phyloP scores from a whole-genome alignment of 1,140 invertebrate species.

The Brachionus koreanus region DNA sequence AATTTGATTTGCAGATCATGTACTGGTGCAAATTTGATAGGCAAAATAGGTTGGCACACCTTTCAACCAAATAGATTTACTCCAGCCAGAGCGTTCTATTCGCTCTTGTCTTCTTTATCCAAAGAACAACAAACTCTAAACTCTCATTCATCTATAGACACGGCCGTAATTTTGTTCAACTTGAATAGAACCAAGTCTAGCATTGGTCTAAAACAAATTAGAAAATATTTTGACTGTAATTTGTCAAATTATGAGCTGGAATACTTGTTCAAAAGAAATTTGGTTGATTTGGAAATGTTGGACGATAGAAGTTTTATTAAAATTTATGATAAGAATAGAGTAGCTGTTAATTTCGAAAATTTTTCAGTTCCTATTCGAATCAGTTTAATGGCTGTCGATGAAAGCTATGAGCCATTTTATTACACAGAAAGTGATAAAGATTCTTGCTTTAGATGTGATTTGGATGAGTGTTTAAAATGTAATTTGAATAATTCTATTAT shows the following conservation, averaged over 20 bases:
- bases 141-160: conserved; percentile 15
- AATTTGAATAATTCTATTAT: not conserved
- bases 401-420: too few species aligned
- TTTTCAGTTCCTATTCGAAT: conserved; percentile 17
- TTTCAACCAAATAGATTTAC: conserved; percentile 31
- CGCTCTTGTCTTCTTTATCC: not conserved
- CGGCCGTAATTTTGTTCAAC: conserved; percentile 19
- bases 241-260: conserved; percentile 12
- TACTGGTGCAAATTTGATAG: conserved; percentile 31
- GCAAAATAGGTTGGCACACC: conserved; percentile 35
- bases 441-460: not conserved
- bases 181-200: not conserved
- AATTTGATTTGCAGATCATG: conserved; percentile 18
- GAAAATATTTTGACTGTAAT: conserved; percentile 40
- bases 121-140: not conserved
- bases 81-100: not conserved
- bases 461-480: not conserved
- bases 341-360: conserved; percentile 26
- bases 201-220: not conserved
- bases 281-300: not conserved
- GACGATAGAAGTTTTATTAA: conserved; percentile 7
- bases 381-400: not conserved
- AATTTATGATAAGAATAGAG: not conserved
- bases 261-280: not conserved
- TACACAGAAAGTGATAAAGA: not conserved